Evolutionary conservation across 2,888 invertebrate species (phyloP), one percentile per base, ranked within the genome.

Genomic region (Linhomoeus sp.): DNA sequence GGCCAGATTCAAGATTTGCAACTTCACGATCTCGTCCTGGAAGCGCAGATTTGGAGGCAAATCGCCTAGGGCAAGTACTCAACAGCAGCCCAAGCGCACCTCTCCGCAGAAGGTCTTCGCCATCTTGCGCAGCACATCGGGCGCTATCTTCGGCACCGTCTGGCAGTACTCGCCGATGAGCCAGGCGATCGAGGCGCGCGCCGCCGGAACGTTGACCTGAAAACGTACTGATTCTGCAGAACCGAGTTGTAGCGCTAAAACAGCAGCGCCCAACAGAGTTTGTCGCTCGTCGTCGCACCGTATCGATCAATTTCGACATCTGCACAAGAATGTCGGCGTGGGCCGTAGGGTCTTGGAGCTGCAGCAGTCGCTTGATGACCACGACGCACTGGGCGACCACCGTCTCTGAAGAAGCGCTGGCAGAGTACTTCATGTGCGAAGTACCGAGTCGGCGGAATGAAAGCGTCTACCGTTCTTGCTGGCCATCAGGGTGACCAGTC

Each of bases 1-100:
- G 0, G 90, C 84, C 52, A 99, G 71, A 62, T 92, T 97, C 38
- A 99, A 72, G 20, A 88, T 79, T 71, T 97, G 94, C 38, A 97
- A 73, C 65, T 94, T 92, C 0, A 94, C 92, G 47, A 84, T 80
- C 63, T 90, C 87, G 61, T 90, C 84, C 78, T 83, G 68, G 17
- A 69, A 67, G 51, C 50, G 52, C 52, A 35, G 7, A 40, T 42
- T 17, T 20, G 25, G 9, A 45, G 52, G 20, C 42, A 33, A n/a
- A n/a, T n/a, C n/a, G n/a, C n/a, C n/a, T n/a, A n/a, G n/a, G n/a
- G n/a, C n/a, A n/a, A n/a, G n/a, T n/a, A n/a, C n/a, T n/a, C n/a
- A n/a, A n/a, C n/a, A n/a, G n/a, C n/a, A n/a, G n/a, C n/a, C n/a
- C n/a, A n/a, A n/a, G n/a, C 58, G 56, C 65, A 76, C 78, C 72